Base-by-base conservation (phyloP, 37 sponge, comb jelly and placozoan species). In the Petrosia ficiformis region DNA sequence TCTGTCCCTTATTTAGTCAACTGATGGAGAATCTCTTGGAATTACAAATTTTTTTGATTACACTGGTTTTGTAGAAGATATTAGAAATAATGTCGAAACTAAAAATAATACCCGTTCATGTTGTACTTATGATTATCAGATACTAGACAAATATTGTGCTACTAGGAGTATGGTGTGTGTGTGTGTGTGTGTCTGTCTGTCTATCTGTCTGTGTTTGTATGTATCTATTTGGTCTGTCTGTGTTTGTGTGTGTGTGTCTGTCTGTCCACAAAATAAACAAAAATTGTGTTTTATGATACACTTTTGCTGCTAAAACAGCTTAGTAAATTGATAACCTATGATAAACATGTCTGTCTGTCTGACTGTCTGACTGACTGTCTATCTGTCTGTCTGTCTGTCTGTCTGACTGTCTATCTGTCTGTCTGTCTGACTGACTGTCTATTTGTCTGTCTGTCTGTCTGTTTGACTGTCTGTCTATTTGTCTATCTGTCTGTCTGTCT, bases 121-220 rank as follows among this genome's bases (percentile, higher is more conserved):
- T 22, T n/a, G 76, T 44, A 22, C 35, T 1, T 37, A 37, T 48
- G 11, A 30, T 40, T 54, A 84, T 67, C 93, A 92, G 59, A 66
- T 92, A 2, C 70, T 92, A 42, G 88, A 92, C 75, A 44, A 84
- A 65, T 92, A 63, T 78, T 92, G 93, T 81, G 88, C 93, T 34
- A 71, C 81, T 0, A 33, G 42, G 41, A 38, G 14, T 22, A 24
- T 60, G 52, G 85, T 84, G 61, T 70, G 83, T 81, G 32, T 10
- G 2, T 26, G 54, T 19, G 14, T 48, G 54, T 48, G 14, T 48
- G 68, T 68, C 82, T 83, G 35, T n/a, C n/a, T n/a, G n/a, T n/a
- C n/a, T n/a, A n/a, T n/a, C n/a, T n/a, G n/a, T n/a, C n/a, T n/a
- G n/a, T n/a, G n/a, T n/a, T n/a, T n/a, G n/a, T n/a, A n/a, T n/a